phyloP scores from a whole-genome alignment of 2,888 invertebrate genomes.

The Ferdinandea cuprea region DNA sequence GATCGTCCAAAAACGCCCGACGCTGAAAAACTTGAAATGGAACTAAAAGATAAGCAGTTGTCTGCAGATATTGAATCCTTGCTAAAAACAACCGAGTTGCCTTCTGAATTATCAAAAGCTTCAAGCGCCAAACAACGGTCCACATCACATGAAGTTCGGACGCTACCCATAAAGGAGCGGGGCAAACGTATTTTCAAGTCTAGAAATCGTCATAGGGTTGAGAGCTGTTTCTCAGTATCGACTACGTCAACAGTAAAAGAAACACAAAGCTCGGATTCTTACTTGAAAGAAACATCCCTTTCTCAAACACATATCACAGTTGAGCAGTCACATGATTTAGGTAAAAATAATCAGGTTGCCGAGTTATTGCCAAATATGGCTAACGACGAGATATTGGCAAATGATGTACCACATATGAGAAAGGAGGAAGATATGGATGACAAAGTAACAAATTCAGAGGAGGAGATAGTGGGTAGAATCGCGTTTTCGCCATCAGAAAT shows the following conservation, averaged over 20 bases:
- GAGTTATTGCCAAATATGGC: neutral
- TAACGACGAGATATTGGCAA: neutral
- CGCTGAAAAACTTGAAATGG: constrained; percentile 71
- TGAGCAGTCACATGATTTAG: neutral
- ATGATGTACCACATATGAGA: neutral
- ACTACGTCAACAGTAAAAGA: constrained; percentile 16
- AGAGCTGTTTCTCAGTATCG: constrained; percentile 54
- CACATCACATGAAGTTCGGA: constrained; percentile 73
- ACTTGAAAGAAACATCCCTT: neutral
- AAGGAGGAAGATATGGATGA: constrained; percentile 34
- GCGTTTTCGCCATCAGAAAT: constrained; percentile 51
- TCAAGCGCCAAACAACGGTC: constrained; percentile 4
- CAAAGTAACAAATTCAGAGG: constrained; percentile 46
- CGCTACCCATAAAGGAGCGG: constrained; percentile 81
- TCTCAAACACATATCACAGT: neutral
- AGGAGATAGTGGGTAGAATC: constrained; percentile 55
- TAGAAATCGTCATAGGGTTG: constrained; percentile 78
- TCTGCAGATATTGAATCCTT: constrained; percentile 86
- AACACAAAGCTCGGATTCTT: neutral
- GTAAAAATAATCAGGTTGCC: neutral
- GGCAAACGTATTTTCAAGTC: constrained; percentile 82
- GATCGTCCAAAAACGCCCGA: constrained; percentile 40
- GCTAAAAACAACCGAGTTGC: constrained; percentile 86
- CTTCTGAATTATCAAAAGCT: constrained; percentile 83
- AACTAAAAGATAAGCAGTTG: constrained; percentile 79